Conservation (phyloP, 2,797 vertebrate species). For the Mormyrus proboscirostris region DNA sequence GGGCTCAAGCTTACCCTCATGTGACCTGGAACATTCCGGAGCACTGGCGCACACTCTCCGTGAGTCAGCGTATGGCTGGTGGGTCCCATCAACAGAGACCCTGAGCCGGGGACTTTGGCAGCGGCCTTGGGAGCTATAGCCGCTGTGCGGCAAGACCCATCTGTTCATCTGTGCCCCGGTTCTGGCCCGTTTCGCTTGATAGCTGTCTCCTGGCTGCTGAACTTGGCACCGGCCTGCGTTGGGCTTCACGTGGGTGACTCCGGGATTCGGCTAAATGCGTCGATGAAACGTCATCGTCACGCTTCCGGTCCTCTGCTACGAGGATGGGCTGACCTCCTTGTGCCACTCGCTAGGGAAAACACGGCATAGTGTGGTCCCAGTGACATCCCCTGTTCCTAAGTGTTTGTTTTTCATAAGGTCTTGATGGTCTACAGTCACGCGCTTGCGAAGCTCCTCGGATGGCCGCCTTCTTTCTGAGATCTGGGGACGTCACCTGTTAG, state of each 20-base stretch:
- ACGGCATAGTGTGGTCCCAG: neutral
- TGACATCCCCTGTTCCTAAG: neutral
- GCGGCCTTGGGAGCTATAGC: conserved; percentile 23
- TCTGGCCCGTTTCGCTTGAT: conserved; percentile 2
- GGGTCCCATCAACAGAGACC: conserved; percentile 25
- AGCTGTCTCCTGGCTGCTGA: neutral
- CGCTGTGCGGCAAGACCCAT: neutral
- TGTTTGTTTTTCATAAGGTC: neutral
- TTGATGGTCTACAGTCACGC: neutral
- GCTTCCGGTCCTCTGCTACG: neutral
- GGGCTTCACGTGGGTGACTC: conserved; percentile 1
- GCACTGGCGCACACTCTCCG: conserved; percentile 19
- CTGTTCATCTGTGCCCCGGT: neutral
- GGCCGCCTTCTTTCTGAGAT: neutral
- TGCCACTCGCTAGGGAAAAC: neutral
- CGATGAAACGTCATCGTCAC: neutral
- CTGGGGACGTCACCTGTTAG: conserved; percentile 9
- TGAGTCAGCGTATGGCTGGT: conserved; percentile 17
- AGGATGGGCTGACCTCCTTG: neutral
- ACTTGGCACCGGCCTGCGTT: neutral
- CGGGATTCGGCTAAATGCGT: neutral
- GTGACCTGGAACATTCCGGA: conserved; percentile 34
- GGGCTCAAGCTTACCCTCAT: conserved; percentile 40
- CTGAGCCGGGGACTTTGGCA: conserved; percentile 37
- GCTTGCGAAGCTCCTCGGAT: neutral